Evolutionary conservation across 1,140 invertebrate species (phyloP).

Genomic region (Phymorhynchus buccinoides): DNA sequence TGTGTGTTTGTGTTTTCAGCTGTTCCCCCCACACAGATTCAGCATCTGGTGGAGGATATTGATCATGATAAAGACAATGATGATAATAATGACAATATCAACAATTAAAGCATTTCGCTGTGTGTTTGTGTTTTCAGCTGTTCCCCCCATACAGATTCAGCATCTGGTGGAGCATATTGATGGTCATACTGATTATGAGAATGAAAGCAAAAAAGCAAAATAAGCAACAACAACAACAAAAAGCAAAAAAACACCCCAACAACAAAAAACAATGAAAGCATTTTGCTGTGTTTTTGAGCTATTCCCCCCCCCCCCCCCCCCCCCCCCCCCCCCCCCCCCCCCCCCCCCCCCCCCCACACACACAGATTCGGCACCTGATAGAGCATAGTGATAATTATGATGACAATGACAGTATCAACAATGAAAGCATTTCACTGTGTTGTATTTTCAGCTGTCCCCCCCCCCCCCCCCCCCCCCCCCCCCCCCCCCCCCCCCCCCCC

Average conservation of each 20-base stretch:
- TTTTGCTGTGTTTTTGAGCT: constrained; percentile 64
- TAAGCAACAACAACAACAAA: no score
- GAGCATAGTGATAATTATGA: constrained; percentile 64
- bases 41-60: constrained; percentile 76
- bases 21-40: constrained; percentile 73
- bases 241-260: no score
- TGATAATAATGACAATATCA: neutral
- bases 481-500: no score
- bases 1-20: constrained; percentile 67
- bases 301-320: no score
- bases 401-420: neutral
- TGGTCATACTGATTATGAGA: no score
- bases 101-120: neutral
- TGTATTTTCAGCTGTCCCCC: constrained; percentile 73
- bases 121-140: constrained; percentile 71
- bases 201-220: no score
- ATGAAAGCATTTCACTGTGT: neutral
- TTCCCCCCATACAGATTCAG: constrained; percentile 75
- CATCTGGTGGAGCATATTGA: constrained; percentile 75
- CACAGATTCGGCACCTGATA: constrained; percentile 75
- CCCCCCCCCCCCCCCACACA: no score
- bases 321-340: no score
- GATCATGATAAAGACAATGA: no score
- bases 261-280: no score
- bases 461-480: no score